A percentile compares a stretch with the other conserved stretches of the same genome.
phyloP scores from a whole-genome alignment of 35 echinoderm and acorn worm genomes.

The Heliocidaris erythrogramma region DNA sequence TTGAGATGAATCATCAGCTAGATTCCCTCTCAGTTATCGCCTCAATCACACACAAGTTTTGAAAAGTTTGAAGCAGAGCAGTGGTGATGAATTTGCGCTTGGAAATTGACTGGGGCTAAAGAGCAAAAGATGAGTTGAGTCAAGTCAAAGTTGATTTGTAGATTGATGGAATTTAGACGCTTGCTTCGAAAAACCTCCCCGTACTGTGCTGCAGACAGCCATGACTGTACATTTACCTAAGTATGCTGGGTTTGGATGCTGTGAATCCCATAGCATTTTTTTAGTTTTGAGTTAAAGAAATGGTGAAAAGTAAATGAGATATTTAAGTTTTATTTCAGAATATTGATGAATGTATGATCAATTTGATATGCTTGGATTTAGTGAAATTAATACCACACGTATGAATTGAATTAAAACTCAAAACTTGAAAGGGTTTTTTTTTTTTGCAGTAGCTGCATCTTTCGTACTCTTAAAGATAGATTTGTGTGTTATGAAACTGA shows the following conservation, averaged over 20 bases:
- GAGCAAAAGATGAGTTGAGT: background rate
- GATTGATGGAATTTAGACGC: constrained; percentile 17
- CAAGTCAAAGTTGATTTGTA: constrained; percentile 17
- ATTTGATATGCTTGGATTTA: no score
- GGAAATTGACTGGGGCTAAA: background rate
- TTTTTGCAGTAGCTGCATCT: no score
- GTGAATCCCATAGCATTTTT: background rate
- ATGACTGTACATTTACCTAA: background rate
- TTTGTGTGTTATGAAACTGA: no score
- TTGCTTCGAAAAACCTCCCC: background rate
- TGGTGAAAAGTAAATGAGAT: background rate
- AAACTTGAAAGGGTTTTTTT: no score
- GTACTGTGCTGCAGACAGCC: background rate
- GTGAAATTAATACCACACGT: background rate
- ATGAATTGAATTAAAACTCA: background rate
- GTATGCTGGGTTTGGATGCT: background rate
- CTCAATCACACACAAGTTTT: background rate
- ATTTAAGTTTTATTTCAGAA: background rate
- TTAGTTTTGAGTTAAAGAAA: background rate
- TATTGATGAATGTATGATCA: no score
- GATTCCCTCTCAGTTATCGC: background rate
- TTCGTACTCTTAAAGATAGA: no score
- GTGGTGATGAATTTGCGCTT: constrained; percentile 10
- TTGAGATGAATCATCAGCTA: background rate
- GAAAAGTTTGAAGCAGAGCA: background rate